Evolutionary conservation across 2,113 vertebrate species (phyloP), one percentile per base, ranked within the genome.

Genomic region (Eulemur macaco): DNA sequence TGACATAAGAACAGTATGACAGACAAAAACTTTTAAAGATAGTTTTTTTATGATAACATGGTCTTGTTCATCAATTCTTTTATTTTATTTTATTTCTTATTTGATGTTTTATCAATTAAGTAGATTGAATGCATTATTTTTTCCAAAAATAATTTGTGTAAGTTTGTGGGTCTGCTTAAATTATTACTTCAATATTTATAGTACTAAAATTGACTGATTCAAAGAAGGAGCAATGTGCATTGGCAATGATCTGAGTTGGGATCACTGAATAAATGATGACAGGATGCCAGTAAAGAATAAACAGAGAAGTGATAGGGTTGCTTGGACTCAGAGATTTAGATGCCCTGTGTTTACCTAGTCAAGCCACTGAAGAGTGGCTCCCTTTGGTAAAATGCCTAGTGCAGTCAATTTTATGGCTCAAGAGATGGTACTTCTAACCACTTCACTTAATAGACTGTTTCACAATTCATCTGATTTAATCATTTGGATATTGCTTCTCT

Each of bases 381-480:
- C 4, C 10, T 89, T 39, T 82, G 45, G 8, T 45, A 83, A 60
- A 76, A 81, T 56, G 78, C 56, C 64, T 89, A 84, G 0, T 73
- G 14, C 25, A 42, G 31, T 94, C 77, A 56, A 21, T 86, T 96
- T 94, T 85, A 89, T 81, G 64, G 21, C 74, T 84, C 37, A 66
- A 54, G 71, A 89, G 45, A 91, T 76, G 23, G 31, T 27, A 76
- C 18, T 92, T 74, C 54, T 47, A 89, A 47, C 56, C 45, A 95
- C 83, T 93, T 77, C 56, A 68, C 27, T 91, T 96, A 96, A 92
- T 92, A 96, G 89, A 95, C 74, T 91, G 21, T 91, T 96, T 97
- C 83, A 82, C 20, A 94, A 82, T 87, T 39, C 42, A 68, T 87
- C 91, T 92, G 86, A 95, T 89, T 93, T 94, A 96, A 96, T 96